phyloP scores from a whole-genome alignment of 1,140 invertebrate species.

The Leptestheria dahalacensis region DNA sequence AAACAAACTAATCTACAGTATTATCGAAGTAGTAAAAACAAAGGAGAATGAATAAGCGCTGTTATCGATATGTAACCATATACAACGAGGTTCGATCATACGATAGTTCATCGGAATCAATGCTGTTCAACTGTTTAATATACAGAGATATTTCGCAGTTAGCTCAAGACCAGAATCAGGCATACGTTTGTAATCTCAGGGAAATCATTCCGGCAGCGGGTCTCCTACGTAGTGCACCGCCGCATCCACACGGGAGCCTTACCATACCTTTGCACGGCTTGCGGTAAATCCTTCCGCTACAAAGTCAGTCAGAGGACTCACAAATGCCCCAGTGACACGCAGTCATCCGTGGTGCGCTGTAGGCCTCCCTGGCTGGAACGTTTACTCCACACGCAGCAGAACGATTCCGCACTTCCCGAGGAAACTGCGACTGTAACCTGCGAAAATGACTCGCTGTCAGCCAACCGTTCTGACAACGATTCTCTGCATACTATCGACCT shows the following conservation, averaged over 20 bases:
- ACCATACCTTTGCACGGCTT: slow-evolving; percentile 64
- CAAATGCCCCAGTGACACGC: slow-evolving; percentile 37
- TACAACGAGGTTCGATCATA: no score
- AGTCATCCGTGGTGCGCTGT: background rate
- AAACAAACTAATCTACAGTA: no score
- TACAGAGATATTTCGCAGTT: no score
- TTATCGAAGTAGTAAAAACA: no score
- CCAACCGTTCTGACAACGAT: background rate
- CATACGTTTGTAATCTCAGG: no score
- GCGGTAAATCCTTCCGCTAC: slow-evolving; percentile 66
- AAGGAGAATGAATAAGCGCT: no score
- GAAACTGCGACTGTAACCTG: background rate
- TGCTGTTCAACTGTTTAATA: no score
- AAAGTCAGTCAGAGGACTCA: slow-evolving; percentile 71
- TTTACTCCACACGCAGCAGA: background rate
- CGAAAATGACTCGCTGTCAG: background rate
- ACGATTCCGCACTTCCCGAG: background rate
- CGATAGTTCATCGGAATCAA: no score
- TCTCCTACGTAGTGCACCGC: slow-evolving; percentile 68
- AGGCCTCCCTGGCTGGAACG: slow-evolving; percentile 7
- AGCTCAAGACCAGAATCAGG: no score
- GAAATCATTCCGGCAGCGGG: slow-evolving; percentile 68
- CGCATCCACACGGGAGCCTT: slow-evolving; percentile 67
- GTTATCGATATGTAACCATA: no score
- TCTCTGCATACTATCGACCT: slow-evolving; percentile 1